Evolutionary conservation across 2,888 invertebrate species (phyloP).

Genomic region (Chloroclysta siterata): DNA sequence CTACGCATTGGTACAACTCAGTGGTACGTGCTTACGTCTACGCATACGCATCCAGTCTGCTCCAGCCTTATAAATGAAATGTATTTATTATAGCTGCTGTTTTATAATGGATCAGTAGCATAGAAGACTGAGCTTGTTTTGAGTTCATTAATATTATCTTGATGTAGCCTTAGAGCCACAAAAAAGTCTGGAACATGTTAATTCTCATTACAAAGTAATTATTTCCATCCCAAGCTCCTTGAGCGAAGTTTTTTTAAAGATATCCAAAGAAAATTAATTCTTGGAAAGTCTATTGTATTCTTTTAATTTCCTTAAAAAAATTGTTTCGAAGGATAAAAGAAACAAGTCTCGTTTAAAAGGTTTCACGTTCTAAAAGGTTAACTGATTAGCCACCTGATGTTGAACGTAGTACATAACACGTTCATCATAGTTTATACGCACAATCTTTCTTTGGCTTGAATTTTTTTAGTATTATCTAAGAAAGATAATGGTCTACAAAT

Average conservation of each 20-base stretch:
- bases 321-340: constrained; percentile 14
- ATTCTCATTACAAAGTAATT: constrained; percentile 33
- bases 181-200: constrained; percentile 19
- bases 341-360: neutral
- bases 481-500: no score
- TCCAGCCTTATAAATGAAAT: no score
- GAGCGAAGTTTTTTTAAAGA: constrained; percentile 14
- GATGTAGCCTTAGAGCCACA: neutral
- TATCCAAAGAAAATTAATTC: constrained; percentile 27
- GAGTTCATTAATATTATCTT: neutral
- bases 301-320: constrained; percentile 26
- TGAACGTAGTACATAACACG: no score
- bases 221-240: constrained; percentile 22
- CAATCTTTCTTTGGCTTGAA: no score
- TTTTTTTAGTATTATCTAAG: no score
- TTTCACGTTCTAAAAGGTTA: neutral
- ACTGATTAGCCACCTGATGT: no score
- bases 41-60: no score
- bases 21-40: no score
- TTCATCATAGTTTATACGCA: no score
- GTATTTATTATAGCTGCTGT: no score
- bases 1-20: no score
- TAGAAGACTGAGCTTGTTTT: neutral
- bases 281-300: constrained; percentile 28
- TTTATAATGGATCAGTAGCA: no score